Evolutionary conservation across 1,140 invertebrate genomes (phyloP), one percentile per base, ranked within the genome.

Genomic region (Bombus soroeensis): DNA sequence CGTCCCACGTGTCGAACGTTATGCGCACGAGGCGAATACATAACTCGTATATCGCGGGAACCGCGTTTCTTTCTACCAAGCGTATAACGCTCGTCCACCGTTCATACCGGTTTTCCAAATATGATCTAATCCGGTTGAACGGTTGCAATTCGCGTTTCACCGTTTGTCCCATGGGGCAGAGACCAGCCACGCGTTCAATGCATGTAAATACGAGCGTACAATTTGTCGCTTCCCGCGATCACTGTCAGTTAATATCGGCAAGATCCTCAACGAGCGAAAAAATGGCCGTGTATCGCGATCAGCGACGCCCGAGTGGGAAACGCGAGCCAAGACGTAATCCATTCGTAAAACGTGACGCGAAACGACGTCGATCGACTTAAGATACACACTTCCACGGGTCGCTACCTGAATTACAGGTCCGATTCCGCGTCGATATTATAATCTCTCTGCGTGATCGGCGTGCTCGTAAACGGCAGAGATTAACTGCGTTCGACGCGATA

Each of bases 1-100:
- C 89, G 57, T 88, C 89, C 89, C 87, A 90, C 89, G 82, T 90
- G 86, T 87, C 89, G 89, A 90, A 88, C 80, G 80, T 78, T 70
- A 80, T 53, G 71, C 86, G 71, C 66, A 25, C 47, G 5, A 32
- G 41, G 22, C 68, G 74, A 66, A 81, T 59, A 78, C 64, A 80
- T 81, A 53, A 81, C 70, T 78, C 47, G 37, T 47, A 53, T 75
- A 15, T 59, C 53, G 47, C 59, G 43, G 37, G 73, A 57, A 70
- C 41, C 57, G 12, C 39, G 71, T 68, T 80, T 71, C 47, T 79
- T 81, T 78, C 32, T 74, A 8, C 59, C 22, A 9, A 9, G 18
- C 66, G 75, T 76, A 59, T 43, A 59, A 81, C 62, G 47, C 15
- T 37, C 57, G 76, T 57, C 22, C 47, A n/a, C 28, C 37, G 74